Base-by-base conservation (phyloP, 1,140 invertebrate genomes). In the Drosophila chauvacae region DNA sequence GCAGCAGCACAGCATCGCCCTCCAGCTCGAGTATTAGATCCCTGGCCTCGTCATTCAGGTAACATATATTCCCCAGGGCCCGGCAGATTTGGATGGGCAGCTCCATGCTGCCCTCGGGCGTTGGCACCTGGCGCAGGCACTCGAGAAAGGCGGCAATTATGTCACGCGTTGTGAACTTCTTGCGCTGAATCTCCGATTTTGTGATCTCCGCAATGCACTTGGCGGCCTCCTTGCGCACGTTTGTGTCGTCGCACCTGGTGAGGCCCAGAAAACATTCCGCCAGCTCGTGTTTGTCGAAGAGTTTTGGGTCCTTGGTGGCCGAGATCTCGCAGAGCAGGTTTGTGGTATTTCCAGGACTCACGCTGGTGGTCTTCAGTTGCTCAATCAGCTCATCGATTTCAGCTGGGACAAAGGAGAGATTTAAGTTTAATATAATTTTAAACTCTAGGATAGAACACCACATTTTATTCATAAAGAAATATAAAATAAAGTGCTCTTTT, bases 61-160 rank as follows among this genome's bases (percentile, higher is more conserved):
- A 98, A 81, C 96, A 97, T 79, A 98, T 95, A 92, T 98, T 98
- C 48, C 96, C 97, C 23, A 98, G 92, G 7, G 97, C 96, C 81
- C 97, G 94, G 73, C 96, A 96, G 20, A 95, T 94, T 87, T 97
- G 96, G 64, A 95, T 95, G 26, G 95, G 84, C 28, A 95, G 78
- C 59, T 95, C 93, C 64, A 94, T 91, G 60, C 94, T 94, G 57
- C 70, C 81, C 11, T 90, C 85, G 11, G 74, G 26, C 1, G 80
- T 81, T 16, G 85, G 86, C 59, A 92, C 73, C 35, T 87, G 76
- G 26, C 76, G 91, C 81, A 80, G 82, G 68, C 95, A 92, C 42
- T 93, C 85, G 35, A 96, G 88, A 45, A 96, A 93, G 37, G 93
- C 93, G 45, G 93, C 92, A 11, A 96, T 94, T 14, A 96, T 93